Evolutionary conservation across 2,113 vertebrate genomes (phyloP).

Genomic region (Nycticorax nycticorax): DNA sequence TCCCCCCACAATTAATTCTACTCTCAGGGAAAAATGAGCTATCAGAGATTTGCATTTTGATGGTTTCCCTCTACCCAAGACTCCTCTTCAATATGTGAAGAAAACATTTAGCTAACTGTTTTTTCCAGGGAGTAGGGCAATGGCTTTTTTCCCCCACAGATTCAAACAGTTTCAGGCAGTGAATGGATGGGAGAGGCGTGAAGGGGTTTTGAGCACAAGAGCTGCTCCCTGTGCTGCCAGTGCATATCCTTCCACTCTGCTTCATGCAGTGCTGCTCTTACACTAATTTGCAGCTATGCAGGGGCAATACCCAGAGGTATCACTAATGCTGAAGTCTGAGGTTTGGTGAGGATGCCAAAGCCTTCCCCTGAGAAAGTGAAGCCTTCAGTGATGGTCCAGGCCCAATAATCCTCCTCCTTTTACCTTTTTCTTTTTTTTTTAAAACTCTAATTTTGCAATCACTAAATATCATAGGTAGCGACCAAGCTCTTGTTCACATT

Average conservation of each 20-base stretch:
- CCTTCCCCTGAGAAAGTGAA: neutral
- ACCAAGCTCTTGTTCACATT: neutral
- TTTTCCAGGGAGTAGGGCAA: neutral
- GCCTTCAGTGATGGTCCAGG: neutral
- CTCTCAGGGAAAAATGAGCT: neutral
- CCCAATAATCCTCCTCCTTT: neutral
- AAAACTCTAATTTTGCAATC: neutral
- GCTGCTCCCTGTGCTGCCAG: neutral
- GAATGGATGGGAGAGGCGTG: neutral
- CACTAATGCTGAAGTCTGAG: neutral
- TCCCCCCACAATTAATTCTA: neutral
- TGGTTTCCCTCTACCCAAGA: neutral
- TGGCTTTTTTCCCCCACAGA: fast-evolving
- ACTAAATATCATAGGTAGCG: neutral
- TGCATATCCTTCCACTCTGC: neutral
- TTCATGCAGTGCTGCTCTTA: neutral
- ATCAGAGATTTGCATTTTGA: neutral
- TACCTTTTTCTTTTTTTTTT: neutral
- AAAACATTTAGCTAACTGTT: neutral
- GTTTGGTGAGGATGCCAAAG: neutral
- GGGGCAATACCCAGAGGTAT: neutral
- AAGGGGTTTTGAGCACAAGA: neutral
- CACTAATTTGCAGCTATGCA: neutral
- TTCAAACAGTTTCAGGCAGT: neutral
- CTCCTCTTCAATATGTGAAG: neutral